Evolutionary conservation across 2,888 invertebrate genomes (phyloP).

Genomic region (Macrostomum cliftonense): DNA sequence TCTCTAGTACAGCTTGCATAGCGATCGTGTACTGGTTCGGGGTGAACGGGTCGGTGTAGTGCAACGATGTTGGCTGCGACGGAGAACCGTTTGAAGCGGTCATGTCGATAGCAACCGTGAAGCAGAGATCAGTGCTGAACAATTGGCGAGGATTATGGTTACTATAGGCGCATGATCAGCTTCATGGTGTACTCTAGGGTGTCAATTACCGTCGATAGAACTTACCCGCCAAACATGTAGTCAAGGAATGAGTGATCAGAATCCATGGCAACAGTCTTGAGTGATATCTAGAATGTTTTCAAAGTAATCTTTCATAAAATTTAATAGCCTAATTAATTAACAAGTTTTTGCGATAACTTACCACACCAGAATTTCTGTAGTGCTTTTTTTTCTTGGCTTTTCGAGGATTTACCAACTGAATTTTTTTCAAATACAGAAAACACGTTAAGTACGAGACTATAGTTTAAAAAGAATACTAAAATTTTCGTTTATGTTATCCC

Average conservation of each 20-base stretch:
- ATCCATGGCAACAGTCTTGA: slow-evolving; percentile 19
- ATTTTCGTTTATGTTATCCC: slow-evolving; percentile 12
- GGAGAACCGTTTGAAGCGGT: slow-evolving; percentile 41
- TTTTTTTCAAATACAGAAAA: too few species aligned
- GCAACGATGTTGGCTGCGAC: slow-evolving; percentile 22
- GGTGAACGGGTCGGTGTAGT: slow-evolving; percentile 22
- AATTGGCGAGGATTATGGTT: too few species aligned
- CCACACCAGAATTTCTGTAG: slow-evolving; percentile 41
- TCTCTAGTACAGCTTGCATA: slow-evolving; percentile 38
- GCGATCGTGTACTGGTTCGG: slow-evolving; percentile 42
- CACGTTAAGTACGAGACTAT: too few species aligned
- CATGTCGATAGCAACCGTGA: slow-evolving; percentile 40
- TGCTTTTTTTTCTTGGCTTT: slow-evolving; percentile 40
- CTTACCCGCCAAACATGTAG: slow-evolving; percentile 43
- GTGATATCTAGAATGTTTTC: too few species aligned
- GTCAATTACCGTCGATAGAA: too few species aligned
- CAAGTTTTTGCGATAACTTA: slow-evolving; percentile 12
- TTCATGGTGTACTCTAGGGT: too few species aligned
- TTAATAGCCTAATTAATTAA: background rate
- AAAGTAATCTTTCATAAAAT: too few species aligned
- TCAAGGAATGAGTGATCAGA: slow-evolving; percentile 42
- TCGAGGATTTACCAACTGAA: slow-evolving; percentile 38
- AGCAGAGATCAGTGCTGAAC: slow-evolving; percentile 37
- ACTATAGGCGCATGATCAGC: too few species aligned
- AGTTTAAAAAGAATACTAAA: too few species aligned